Evolutionary conservation across 2,113 vertebrate genomes (phyloP).

Genomic region (Corythoichthys intestinalis): DNA sequence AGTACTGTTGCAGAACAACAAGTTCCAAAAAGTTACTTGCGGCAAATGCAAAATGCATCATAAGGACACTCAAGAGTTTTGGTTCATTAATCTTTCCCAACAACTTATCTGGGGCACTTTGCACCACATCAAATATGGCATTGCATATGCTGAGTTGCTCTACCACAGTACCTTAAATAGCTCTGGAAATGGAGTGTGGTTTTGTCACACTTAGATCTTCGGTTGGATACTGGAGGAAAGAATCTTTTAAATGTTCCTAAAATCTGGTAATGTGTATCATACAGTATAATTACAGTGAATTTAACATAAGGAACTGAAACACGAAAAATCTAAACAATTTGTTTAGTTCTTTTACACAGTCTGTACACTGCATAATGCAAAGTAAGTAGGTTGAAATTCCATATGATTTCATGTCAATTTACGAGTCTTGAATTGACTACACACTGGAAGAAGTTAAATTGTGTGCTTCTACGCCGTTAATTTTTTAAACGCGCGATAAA

Average conservation of each 20-base stretch:
- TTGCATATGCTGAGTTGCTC: conserved; percentile 37
- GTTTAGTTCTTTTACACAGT: no score
- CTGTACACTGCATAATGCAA: neutral
- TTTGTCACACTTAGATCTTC: conserved; percentile 27
- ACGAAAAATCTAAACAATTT: no score
- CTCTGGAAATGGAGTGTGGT: conserved; percentile 37
- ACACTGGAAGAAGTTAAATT: no score
- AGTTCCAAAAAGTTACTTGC: conserved; percentile 21
- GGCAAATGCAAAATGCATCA: conserved; percentile 9
- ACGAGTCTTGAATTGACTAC: no score
- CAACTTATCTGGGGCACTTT: conserved; percentile 52
- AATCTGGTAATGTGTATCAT: no score
- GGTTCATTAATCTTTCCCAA: conserved; percentile 35
- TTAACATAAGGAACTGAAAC: no score
- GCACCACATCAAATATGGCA: conserved; percentile 44
- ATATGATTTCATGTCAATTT: neutral
- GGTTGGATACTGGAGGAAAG: conserved; percentile 24
- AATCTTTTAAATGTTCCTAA: conserved; percentile 19
- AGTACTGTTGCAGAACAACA: conserved; percentile 6
- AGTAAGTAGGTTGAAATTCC: neutral
- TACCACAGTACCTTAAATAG: conserved; percentile 64
- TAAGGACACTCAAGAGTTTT: conserved; percentile 22
- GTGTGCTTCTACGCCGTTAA: no score
- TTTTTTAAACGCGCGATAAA: no score
- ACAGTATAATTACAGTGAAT: no score